A percentile compares a stretch with the other conserved stretches of the same genome.
phyloP scores from a whole-genome alignment of 2,113 vertebrate species.

The Passerina amoena region DNA sequence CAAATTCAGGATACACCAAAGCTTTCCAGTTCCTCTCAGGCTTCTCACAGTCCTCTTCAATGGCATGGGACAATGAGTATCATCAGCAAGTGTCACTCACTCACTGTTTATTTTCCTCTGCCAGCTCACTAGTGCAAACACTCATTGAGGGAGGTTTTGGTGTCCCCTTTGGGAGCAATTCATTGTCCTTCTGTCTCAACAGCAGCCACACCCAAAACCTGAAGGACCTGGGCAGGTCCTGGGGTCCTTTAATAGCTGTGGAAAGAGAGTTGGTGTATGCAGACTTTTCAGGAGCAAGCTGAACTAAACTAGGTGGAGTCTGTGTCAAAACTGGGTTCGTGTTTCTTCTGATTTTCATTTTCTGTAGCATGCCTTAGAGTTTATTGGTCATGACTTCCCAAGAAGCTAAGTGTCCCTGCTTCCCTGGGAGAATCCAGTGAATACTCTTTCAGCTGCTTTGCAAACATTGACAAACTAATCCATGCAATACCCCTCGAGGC shows the following conservation, averaged over 20 bases:
- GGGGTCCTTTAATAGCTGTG: background rate
- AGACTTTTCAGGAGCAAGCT: background rate
- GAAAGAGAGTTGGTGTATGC: background rate
- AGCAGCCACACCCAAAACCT: background rate
- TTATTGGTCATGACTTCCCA: background rate
- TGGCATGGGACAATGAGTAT: background rate
- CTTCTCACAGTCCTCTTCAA: background rate
- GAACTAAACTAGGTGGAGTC: background rate
- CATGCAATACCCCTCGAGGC: background rate
- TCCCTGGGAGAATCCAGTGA: background rate
- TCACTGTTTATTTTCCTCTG: background rate
- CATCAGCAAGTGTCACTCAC: background rate
- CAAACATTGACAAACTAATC: constrained; percentile 34
- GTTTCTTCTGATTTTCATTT: constrained; percentile 8
- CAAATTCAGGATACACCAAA: background rate
- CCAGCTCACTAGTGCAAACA: background rate
- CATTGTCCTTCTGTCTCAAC: background rate
- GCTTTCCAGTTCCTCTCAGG: background rate
- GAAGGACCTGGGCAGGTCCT: background rate
- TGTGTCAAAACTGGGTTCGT: background rate
- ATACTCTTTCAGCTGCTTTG: constrained; percentile 28
- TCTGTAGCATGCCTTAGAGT: background rate
- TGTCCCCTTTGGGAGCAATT: background rate
- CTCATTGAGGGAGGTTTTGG: background rate
- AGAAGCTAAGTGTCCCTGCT: background rate